Evolutionary conservation across 2,888 invertebrate genomes (phyloP).

Genomic region (Allolobophora icterica): DNA sequence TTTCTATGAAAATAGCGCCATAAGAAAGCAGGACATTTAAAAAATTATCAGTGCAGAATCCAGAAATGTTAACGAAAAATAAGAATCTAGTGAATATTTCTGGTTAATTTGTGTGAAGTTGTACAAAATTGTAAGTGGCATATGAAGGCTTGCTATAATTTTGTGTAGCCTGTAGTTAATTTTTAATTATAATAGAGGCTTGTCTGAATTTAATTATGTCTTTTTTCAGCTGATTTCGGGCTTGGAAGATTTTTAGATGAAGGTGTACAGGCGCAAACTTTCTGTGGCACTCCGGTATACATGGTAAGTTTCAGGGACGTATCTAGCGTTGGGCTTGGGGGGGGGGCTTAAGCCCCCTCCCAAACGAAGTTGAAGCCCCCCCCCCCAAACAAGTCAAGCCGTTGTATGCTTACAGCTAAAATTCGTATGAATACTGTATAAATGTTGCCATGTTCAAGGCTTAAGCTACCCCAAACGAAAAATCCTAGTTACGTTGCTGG

Average conservation of each 20-base stretch:
- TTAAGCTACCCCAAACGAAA: too few relatives aligned
- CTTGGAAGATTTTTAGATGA: slow-evolving; percentile 26
- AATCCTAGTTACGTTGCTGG: too few relatives aligned
- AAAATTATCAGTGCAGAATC: neutral
- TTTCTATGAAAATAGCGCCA: neutral
- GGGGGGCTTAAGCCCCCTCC: too few relatives aligned
- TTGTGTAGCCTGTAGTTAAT: too few relatives aligned
- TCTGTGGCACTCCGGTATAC: slow-evolving; percentile 13
- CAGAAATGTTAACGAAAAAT: neutral
- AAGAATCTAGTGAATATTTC: neutral
- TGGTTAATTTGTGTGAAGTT: too few relatives aligned
- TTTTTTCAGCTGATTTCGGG: slow-evolving; percentile 24
- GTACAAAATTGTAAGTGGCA: neutral
- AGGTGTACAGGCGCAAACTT: neutral
- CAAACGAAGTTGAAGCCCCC: too few relatives aligned
- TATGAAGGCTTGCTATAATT: neutral
- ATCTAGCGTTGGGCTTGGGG: too few relatives aligned
- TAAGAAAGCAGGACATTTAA: neutral
- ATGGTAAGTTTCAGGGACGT: neutral
- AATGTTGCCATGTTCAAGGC: too few relatives aligned
- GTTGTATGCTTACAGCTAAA: too few relatives aligned
- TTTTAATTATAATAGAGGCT: neutral
- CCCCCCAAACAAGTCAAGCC: too few relatives aligned
- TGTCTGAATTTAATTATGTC: neutral
- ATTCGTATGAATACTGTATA: too few relatives aligned